Evolutionary conservation across 1,140 invertebrate genomes (phyloP).

Genomic region (Drosophila bocki): DNA sequence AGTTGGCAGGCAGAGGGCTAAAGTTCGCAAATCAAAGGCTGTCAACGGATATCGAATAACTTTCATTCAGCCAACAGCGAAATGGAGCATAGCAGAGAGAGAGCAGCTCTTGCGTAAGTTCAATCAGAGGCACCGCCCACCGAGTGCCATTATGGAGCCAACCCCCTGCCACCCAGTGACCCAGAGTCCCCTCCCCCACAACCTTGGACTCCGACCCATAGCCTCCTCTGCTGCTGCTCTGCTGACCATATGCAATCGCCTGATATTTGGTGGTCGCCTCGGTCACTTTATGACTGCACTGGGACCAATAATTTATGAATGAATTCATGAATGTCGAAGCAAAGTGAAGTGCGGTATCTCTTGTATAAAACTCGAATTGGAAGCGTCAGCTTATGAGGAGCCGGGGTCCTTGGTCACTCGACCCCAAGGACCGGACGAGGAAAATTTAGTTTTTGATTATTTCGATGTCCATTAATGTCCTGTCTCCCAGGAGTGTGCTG

Average conservation of each 20-base stretch:
- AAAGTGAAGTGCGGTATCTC: constrained; percentile 42
- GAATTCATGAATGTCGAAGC: constrained; percentile 80
- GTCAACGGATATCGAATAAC: constrained; percentile 36
- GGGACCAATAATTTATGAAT: constrained; percentile 83
- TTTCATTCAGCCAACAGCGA: constrained; percentile 30
- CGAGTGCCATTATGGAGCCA: constrained; percentile 1
- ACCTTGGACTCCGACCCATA: constrained; percentile 11
- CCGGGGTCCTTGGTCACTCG: constrained; percentile 28
- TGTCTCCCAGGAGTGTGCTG: constrained; percentile 57
- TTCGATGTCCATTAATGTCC: constrained; percentile 80
- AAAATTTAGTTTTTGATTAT: constrained; percentile 82
- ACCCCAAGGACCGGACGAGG: constrained; percentile 57
- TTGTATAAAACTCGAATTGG: constrained; percentile 59
- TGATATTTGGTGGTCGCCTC: constrained; percentile 74
- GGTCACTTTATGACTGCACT: constrained; percentile 77
- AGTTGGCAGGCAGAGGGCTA: constrained; percentile 7
- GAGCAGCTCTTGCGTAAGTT: constrained; percentile 46
- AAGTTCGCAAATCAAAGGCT: constrained; percentile 40
- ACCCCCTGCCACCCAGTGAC: constrained; percentile 5
- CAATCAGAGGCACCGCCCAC: constrained; percentile 27
- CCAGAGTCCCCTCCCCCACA: constrained; percentile 5
- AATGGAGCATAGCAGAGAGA: constrained; percentile 10
- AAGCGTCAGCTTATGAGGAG: constrained; percentile 62
- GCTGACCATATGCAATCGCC: constrained; percentile 71
- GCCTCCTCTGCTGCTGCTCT: constrained; percentile 1